Percentiles rank a stretch among this genome's conserved stretches.
Conservation (phyloP, 2,797 vertebrate species). For the Nothura maculosa region DNA sequence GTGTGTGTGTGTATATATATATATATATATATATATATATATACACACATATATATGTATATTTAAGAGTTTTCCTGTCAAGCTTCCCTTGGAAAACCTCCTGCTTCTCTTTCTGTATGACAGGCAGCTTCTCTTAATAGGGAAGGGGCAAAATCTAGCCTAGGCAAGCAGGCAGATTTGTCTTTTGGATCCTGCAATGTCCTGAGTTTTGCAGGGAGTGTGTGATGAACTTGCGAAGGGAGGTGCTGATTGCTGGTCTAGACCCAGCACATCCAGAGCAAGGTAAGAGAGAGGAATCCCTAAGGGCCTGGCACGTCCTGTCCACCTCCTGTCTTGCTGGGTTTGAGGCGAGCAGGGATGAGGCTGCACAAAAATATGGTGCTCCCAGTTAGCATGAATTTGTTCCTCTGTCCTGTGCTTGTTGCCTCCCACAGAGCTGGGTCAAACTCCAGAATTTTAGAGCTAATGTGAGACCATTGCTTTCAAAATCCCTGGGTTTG, state of each 20-base stretch:
- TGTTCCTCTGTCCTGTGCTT: neutral
- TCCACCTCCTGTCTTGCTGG: neutral
- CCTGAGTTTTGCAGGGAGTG: neutral
- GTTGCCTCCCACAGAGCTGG: neutral
- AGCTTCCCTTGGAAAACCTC: neutral
- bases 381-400: neutral
- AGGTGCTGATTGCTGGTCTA: neutral
- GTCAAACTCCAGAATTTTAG: neutral
- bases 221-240: neutral
- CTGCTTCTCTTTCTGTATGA: neutral
- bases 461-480: neutral
- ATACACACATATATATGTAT: neutral
- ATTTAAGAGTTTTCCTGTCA: neutral
- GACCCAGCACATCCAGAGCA: neutral
- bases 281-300: neutral
- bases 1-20: too few relatives aligned
- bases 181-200: neutral
- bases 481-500: neutral
- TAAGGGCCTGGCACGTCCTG: neutral
- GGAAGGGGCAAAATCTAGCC: neutral
- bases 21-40: too few relatives aligned
- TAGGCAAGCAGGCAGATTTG: neutral
- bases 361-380: neutral
- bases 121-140: neutral
- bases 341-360: neutral